Base-by-base conservation (phyloP, 1,140 invertebrate species). In the Zaprionus lachaisei region DNA sequence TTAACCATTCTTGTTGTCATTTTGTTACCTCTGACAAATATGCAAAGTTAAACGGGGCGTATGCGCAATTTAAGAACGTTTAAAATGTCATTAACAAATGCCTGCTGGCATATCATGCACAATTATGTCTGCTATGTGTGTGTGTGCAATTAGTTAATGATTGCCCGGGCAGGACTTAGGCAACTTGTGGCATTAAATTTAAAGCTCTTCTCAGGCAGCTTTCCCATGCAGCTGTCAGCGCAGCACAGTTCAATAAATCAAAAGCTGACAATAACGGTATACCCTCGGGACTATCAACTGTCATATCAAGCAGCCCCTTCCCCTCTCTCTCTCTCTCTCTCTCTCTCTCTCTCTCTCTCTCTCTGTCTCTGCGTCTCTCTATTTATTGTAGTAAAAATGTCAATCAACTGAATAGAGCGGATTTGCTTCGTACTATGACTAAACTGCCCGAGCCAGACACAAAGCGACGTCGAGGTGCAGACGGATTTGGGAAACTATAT, bases 41-140 rank as follows among this genome's bases (percentile, higher is more conserved):
- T 81, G 47, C 72, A 71, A 70, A 61, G 73, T 72, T 66, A 26
- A 57, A 66, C 65, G 71, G 72, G 84, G 85, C 85, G 84, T 84
- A 81, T 81, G 63, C 81, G 84, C 77, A 89, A 89, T 90, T 89
- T 78, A 66, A 89, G 89, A 89, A 24, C 84, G 78, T 90, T 89
- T 90, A 90, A 89, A 89, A 89, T 79, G 79, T 69, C 85, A 89
- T 89, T 90, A 89, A 84, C 78, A 76, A 89, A 71, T 81, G 76
- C 71, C 49, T 47, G n/a, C 20, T 26, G 70, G 63, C 78, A 81
- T 78, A 83, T 79, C 73, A 67, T 67, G 22, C 47, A 79, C 81
- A 83, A 89, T 73, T 71, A 79, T 38, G 0, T 44, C n/a, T n/a
- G n/a, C 41, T 17, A 2, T 38, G 28, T 31, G 14, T 24, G 47